Evolutionary conservation across 1,140 invertebrate species (phyloP), one percentile per base, ranked within the genome.

Genomic region (Diabrotica undecimpunctata): DNA sequence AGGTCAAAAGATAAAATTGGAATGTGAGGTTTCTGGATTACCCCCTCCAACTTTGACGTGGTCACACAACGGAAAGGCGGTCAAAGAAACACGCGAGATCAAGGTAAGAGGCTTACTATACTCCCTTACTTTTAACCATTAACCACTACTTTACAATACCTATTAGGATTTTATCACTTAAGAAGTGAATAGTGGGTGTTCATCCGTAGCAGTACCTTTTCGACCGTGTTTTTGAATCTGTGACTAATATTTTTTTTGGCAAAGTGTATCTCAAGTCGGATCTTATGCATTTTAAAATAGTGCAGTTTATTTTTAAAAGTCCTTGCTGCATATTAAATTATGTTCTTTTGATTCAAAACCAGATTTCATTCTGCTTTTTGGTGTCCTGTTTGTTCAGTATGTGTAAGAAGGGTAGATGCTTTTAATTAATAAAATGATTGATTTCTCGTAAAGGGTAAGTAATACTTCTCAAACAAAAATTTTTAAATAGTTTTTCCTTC

Each of bases 1-100:
- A 54, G 88, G 87, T 53, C 85, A 88, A 69, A 88, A 85, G 75
- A 78, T 88, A 59, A 84, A 83, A 78, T 79, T 92, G 51, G 87
- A 90, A 73, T 90, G 89, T 76, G 81, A 86, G 77, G 83, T 87
- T 56, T 79, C 72, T 50, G 87, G 87, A 62, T 78, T 81, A 60
- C 87, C 88, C n/a, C 75, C 77, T 38, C 87, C 86, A 8, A 80
- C 61, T 54, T 54, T 83, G 54, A 78, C 75, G 66, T 93, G 90
- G 91, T 82, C 83, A 62, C 88, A 89, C 65, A 87, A 90, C 74
- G 87, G 85, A 55, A 85, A 85, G 73, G 80, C 82, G 51, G 76
- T 89, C 53, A 81, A 82, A 55, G 82, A 86, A 73, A 81, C 78
- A 37, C 75, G 74, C 67, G 79, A 81, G 66, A 67, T 81, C 25